Conservation (phyloP, 2,113 vertebrate genomes). For the Noturus placidus region DNA sequence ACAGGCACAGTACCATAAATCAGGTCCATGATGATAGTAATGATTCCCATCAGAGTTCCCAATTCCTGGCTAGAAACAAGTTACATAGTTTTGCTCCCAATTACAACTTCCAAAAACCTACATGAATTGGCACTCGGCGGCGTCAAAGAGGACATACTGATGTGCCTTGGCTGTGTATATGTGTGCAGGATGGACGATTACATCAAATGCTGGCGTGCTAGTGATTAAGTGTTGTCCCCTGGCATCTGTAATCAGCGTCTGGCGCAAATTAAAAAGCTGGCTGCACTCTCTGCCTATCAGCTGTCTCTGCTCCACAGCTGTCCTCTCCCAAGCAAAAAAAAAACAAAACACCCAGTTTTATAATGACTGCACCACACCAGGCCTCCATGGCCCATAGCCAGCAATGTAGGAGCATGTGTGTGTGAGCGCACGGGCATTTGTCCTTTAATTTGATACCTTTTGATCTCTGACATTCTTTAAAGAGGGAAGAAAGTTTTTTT, state of each 20-base stretch:
- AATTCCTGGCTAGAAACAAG: slow-evolving; percentile 27
- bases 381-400: slow-evolving; percentile 70
- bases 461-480: slow-evolving; percentile 68
- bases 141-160: slow-evolving; percentile 57
- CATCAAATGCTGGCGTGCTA: slow-evolving; percentile 73
- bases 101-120: slow-evolving; percentile 25
- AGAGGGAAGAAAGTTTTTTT: slow-evolving; percentile 65
- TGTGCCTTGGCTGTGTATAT: slow-evolving; percentile 60
- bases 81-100: slow-evolving; percentile 20
- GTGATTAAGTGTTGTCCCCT: slow-evolving; percentile 72
- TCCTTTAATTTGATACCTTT: slow-evolving; percentile 70
- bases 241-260: slow-evolving; percentile 80
- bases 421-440: slow-evolving; percentile 40
- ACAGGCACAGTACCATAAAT: slow-evolving; percentile 18
- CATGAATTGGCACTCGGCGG: slow-evolving; percentile 5
- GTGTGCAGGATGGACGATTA: slow-evolving; percentile 61
- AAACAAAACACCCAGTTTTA: slow-evolving; percentile 66
- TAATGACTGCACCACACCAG: slow-evolving; percentile 69
- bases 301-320: slow-evolving; percentile 76
- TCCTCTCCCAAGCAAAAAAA: slow-evolving; percentile 65
- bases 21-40: slow-evolving; percentile 21
- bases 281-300: slow-evolving; percentile 74
- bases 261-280: slow-evolving; percentile 75
- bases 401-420: slow-evolving; percentile 40
- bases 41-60: slow-evolving; percentile 19